Percentiles rank a stretch among this genome's conserved stretches.
Evolutionary conservation across 1,140 invertebrate species (phyloP).

Genomic region (Cylas formicarius): DNA sequence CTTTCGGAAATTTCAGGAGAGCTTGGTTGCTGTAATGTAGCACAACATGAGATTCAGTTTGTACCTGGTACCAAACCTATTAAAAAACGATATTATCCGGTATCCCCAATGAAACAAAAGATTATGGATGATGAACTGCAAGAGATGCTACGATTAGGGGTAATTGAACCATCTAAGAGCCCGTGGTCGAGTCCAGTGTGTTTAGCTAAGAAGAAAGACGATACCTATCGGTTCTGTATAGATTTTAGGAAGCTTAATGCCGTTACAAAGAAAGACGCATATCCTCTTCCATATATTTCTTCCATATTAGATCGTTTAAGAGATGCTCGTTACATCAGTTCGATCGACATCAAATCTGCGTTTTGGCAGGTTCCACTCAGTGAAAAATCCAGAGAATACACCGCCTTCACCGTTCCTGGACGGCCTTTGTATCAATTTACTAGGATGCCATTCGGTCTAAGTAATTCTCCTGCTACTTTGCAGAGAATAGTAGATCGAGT

Average conservation of each 20-base stretch:
- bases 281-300: constrained; percentile 34
- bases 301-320: constrained; percentile 30
- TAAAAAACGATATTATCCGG: constrained; percentile 24
- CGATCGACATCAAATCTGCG: constrained; percentile 31
- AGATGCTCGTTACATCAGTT: constrained; percentile 30
- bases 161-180: constrained; percentile 25
- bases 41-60: constrained; percentile 14
- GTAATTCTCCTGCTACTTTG: constrained; percentile 39
- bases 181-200: constrained; percentile 28
- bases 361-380: constrained; percentile 42
- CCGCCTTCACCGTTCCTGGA: constrained; percentile 40
- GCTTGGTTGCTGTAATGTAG: constrained; percentile 13
- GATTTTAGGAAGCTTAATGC: constrained; percentile 33
- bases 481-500: constrained; percentile 34
- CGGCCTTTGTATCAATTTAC: constrained; percentile 35
- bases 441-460: constrained; percentile 31
- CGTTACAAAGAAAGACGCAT: constrained; percentile 31
- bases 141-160: constrained; percentile 23
- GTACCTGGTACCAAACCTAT: constrained; percentile 24
- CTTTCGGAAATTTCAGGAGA: constrained; percentile 4
- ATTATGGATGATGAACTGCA: constrained; percentile 22
- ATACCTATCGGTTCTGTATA: constrained; percentile 30
- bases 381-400: constrained; percentile 33
- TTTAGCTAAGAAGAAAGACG: constrained; percentile 29
- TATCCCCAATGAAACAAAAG: constrained; percentile 16